Conservation (phyloP, 2,113 vertebrate species). For the Clarias batrachus region DNA sequence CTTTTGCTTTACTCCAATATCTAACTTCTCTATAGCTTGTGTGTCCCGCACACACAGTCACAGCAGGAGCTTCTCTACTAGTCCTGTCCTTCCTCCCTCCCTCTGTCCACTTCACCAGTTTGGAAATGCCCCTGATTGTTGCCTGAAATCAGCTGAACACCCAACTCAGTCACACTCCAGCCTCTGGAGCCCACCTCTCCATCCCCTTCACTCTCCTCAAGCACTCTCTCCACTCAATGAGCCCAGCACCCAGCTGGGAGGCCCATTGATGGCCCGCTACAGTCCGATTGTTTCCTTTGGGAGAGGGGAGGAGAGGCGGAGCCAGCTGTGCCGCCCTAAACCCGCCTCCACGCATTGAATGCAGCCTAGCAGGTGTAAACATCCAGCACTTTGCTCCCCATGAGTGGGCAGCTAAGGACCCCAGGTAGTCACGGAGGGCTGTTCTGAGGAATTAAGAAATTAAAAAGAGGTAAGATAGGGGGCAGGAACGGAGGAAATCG, state of each 20-base stretch:
- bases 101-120: constrained; percentile 69
- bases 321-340: constrained; percentile 71
- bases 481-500: constrained; percentile 19
- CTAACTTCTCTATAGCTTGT: constrained; percentile 62
- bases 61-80: constrained; percentile 58
- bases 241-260: constrained; percentile 71
- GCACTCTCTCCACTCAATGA: constrained; percentile 65
- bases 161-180: constrained; percentile 73
- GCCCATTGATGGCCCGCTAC: constrained; percentile 59
- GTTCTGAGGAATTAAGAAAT: constrained; percentile 66
- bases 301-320: constrained; percentile 70
- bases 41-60: constrained; percentile 66
- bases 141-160: constrained; percentile 67
- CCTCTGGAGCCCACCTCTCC: constrained; percentile 62
- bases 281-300: constrained; percentile 72
- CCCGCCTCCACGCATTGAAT: constrained; percentile 73
- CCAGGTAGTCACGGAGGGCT: constrained; percentile 63
- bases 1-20: constrained; percentile 1
- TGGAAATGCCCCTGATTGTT: constrained; percentile 71
- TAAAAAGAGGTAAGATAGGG: constrained; percentile 53
- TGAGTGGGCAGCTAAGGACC: constrained; percentile 62
- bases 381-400: constrained; percentile 64
- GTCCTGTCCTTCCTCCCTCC: constrained; percentile 52
- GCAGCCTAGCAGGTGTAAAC: constrained; percentile 76
- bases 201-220: constrained; percentile 64